A percentile compares a stretch with the other conserved stretches of the same genome.
Evolutionary conservation across 2,113 vertebrate species (phyloP).

Genomic region (Serinus canaria): DNA sequence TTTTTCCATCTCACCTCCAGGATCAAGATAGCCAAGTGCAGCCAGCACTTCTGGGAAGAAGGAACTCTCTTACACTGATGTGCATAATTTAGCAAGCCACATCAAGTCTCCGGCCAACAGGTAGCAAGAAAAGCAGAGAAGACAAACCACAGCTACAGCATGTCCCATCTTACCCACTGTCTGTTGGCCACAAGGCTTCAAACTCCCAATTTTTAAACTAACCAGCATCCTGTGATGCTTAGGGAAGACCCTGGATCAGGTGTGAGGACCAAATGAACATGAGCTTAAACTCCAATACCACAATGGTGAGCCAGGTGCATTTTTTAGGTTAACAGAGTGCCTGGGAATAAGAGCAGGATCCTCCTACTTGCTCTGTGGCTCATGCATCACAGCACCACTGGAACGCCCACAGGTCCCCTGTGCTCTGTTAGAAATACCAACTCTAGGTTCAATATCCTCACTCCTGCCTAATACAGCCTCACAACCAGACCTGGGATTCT

Average conservation of each 20-base stretch:
- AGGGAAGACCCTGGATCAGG: background rate
- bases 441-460: background rate
- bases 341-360: background rate
- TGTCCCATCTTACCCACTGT: background rate
- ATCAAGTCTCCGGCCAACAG: background rate
- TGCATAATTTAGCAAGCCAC: background rate
- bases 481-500: background rate
- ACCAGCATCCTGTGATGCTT: background rate
- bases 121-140: background rate
- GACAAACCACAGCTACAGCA: rapidly evolving
- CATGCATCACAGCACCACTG: background rate
- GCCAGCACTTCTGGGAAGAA: background rate
- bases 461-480: background rate
- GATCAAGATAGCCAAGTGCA: background rate
- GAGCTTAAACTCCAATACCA: background rate
- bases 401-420: background rate
- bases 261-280: background rate
- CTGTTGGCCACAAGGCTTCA: background rate
- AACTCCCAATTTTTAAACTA: background rate
- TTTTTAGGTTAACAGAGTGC: background rate
- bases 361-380: background rate
- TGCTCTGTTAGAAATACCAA: background rate
- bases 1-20: background rate
- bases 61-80: background rate
- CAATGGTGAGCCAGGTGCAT: background rate